Evolutionary conservation across 2,888 invertebrate species (phyloP).

Genomic region (Sphaerophoria taeniata): DNA sequence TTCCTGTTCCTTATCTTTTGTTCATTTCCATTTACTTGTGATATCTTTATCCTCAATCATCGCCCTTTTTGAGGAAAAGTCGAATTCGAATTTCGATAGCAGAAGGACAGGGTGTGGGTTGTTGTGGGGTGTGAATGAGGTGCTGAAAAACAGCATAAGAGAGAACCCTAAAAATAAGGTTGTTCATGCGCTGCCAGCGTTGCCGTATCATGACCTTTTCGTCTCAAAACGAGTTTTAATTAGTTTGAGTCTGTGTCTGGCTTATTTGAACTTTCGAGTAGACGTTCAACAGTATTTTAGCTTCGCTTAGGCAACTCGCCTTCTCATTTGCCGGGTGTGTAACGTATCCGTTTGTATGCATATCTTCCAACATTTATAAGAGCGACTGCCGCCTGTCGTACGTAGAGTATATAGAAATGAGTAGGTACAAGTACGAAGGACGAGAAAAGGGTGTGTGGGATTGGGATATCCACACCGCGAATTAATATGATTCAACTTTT

Average conservation of each 20-base stretch:
- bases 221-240: no score
- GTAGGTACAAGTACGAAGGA: conserved; percentile 66
- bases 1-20: conserved; percentile 56
- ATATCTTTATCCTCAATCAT: no score
- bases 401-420: conserved; percentile 12
- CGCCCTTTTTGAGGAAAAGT: background rate
- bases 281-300: background rate
- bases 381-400: no score
- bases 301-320: background rate
- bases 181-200: conserved; percentile 47
- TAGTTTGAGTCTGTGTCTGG: no score
- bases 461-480: conserved; percentile 70
- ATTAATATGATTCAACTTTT: conserved; percentile 69
- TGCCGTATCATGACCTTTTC: no score
- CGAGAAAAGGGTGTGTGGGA: conserved; percentile 71
- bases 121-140: no score
- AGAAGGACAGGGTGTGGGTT: no score
- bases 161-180: background rate
- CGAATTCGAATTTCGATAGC: conserved; percentile 27
- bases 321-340: conserved; percentile 32
- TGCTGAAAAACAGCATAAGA: no score
- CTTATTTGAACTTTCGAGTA: no score
- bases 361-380: background rate
- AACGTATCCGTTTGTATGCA: conserved; percentile 31
- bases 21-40: background rate